Conservation (phyloP, 1,140 invertebrate genomes). For the Pentalonia nigronervosa region DNA sequence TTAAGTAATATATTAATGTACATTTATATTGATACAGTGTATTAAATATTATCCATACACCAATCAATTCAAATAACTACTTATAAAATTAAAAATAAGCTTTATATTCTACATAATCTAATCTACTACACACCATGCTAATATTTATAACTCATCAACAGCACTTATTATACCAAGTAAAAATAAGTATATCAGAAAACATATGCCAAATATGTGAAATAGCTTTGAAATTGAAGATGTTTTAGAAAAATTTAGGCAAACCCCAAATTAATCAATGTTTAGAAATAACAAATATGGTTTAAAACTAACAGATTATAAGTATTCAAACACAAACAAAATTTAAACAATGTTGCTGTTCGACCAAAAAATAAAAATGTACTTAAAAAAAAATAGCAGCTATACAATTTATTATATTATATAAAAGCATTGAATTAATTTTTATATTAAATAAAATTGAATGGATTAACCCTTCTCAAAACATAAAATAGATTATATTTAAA, state of each 20-base stretch:
- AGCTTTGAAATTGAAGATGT: background rate
- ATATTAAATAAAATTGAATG: background rate
- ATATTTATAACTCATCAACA: constrained; percentile 1
- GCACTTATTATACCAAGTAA: background rate
- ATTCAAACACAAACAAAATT: background rate
- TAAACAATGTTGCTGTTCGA: background rate
- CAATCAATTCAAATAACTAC: constrained; percentile 31
- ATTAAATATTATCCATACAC: constrained; percentile 35
- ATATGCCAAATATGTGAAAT: background rate
- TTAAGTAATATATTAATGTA: constrained; percentile 4
- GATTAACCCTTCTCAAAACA: background rate
- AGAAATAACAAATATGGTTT: background rate
- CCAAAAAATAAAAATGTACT: background rate
- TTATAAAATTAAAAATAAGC: constrained; percentile 15
- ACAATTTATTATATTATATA: background rate
- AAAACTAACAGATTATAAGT: background rate
- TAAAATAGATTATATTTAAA: background rate
- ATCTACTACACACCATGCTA: constrained; percentile 45
- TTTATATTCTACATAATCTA: constrained; percentile 5
- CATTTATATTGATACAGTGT: background rate
- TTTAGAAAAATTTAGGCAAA: background rate
- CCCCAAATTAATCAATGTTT: background rate
- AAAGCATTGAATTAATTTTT: background rate
- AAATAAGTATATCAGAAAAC: constrained; percentile 18
- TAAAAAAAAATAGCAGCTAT: background rate